Evolutionary conservation across 2,797 vertebrate genomes (phyloP).

Genomic region (Anniella stebbinsi): DNA sequence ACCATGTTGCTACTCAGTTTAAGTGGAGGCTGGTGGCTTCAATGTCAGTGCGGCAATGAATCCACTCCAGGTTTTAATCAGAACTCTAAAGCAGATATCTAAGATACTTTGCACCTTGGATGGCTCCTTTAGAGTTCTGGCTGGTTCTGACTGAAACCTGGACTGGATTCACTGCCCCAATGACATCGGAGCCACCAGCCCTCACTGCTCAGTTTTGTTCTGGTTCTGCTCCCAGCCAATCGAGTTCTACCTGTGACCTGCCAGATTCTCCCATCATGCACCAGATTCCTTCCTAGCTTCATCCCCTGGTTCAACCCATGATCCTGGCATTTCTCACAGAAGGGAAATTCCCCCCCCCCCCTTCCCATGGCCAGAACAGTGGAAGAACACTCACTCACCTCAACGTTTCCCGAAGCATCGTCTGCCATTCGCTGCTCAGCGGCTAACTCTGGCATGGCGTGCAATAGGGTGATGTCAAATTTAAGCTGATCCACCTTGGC

Average conservation of each 20-base stretch:
- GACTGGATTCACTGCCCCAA: too few relatives aligned
- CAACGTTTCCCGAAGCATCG: slow-evolving; percentile 86
- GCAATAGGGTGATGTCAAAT: slow-evolving; percentile 89
- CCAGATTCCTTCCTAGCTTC: not conserved
- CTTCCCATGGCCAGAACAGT: too few relatives aligned
- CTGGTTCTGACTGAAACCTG: too few relatives aligned
- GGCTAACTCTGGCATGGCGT: slow-evolving; percentile 88
- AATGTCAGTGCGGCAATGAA: too few relatives aligned
- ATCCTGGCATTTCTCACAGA: not conserved
- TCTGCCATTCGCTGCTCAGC: slow-evolving; percentile 92
- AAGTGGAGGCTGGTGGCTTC: too few relatives aligned
- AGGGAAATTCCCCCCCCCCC: not conserved
- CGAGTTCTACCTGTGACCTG: not conserved
- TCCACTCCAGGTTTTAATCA: too few relatives aligned
- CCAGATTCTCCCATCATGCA: not conserved
- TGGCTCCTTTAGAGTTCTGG: too few relatives aligned
- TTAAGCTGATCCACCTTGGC: slow-evolving; percentile 91
- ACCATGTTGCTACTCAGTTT: too few relatives aligned
- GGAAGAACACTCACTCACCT: slow-evolving; percentile 75
- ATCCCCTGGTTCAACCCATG: not conserved
- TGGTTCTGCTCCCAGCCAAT: not conserved
- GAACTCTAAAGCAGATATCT: too few relatives aligned
- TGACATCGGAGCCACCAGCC: too few relatives aligned
- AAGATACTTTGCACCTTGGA: too few relatives aligned
- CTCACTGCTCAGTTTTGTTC: too few relatives aligned